Evolutionary conservation across 2,113 vertebrate species (phyloP).

Genomic region (Vicugna pacos): DNA sequence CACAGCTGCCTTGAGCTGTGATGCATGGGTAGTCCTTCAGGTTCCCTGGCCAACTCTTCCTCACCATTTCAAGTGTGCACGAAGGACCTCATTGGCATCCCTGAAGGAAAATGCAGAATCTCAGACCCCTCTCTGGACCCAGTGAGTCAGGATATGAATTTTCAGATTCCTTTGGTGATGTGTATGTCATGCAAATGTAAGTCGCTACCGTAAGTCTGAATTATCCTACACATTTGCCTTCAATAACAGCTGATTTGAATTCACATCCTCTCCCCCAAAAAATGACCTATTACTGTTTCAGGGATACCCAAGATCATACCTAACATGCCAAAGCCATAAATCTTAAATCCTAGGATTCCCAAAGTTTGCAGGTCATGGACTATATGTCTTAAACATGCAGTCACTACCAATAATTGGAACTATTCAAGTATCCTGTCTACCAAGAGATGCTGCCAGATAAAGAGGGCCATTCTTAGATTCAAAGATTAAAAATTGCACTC

Average conservation of each 20-base stretch:
- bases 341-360: background rate
- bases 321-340: background rate
- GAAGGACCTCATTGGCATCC: background rate
- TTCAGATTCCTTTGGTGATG: background rate
- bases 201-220: background rate
- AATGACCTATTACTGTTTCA: background rate
- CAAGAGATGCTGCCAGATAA: background rate
- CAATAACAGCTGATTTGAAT: background rate
- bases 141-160: background rate
- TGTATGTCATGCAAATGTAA: background rate
- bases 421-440: background rate
- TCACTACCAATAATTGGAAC: background rate
- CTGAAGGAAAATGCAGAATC: background rate
- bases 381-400: background rate
- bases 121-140: background rate
- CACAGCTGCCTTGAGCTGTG: slow-evolving; percentile 36
- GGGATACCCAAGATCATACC: background rate
- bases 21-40: background rate
- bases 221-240: background rate
- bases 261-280: background rate
- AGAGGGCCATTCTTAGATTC: background rate
- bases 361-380: background rate
- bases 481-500: background rate
- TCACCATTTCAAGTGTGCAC: background rate
- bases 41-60: background rate